Evolutionary conservation across 2,888 invertebrate genomes (phyloP).

Genomic region (Synergus itoensis): DNA sequence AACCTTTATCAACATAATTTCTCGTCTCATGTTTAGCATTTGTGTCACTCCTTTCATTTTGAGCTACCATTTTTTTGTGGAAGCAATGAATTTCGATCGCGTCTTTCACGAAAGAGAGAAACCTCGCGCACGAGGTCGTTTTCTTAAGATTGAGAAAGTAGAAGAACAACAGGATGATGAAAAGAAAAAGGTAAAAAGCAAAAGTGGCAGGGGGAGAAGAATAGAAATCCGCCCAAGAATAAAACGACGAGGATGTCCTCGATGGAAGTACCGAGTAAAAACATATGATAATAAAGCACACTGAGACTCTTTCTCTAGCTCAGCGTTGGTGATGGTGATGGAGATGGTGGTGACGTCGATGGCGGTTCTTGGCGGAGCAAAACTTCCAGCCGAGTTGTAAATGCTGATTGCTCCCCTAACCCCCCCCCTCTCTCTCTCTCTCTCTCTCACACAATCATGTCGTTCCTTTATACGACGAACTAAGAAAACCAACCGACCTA

Average conservation of each 20-base stretch:
- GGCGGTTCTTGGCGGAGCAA: slow-evolving; percentile 60
- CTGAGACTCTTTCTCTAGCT: slow-evolving; percentile 52
- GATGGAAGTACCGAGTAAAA: slow-evolving; percentile 66
- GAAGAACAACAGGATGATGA: slow-evolving; percentile 47
- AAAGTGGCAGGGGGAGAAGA: slow-evolving; percentile 50
- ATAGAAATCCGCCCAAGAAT: slow-evolving; percentile 54
- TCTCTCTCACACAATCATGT: slow-evolving; percentile 48
- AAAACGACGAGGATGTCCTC: slow-evolving; percentile 58
- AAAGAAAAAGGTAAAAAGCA: slow-evolving; percentile 42
- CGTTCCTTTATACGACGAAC: slow-evolving; percentile 57
- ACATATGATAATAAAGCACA: slow-evolving; percentile 73
- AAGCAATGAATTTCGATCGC: slow-evolving; percentile 52
- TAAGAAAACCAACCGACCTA: slow-evolving; percentile 50
- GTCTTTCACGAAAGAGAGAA: slow-evolving; percentile 51
- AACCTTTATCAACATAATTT: neutral
- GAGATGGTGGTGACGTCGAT: slow-evolving; percentile 58
- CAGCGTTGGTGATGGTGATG: slow-evolving; percentile 57
- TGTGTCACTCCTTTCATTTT: neutral
- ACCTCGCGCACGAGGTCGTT: slow-evolving; percentile 35
- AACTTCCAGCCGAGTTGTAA: slow-evolving; percentile 71
- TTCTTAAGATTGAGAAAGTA: slow-evolving; percentile 37
- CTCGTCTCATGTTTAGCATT: neutral
- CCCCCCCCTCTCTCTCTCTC: slow-evolving; percentile 36
- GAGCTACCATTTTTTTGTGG: neutral
- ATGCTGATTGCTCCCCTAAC: slow-evolving; percentile 71